phyloP scores from a whole-genome alignment of 2,113 vertebrate species.

The Brachyhypopomus gauderio region DNA sequence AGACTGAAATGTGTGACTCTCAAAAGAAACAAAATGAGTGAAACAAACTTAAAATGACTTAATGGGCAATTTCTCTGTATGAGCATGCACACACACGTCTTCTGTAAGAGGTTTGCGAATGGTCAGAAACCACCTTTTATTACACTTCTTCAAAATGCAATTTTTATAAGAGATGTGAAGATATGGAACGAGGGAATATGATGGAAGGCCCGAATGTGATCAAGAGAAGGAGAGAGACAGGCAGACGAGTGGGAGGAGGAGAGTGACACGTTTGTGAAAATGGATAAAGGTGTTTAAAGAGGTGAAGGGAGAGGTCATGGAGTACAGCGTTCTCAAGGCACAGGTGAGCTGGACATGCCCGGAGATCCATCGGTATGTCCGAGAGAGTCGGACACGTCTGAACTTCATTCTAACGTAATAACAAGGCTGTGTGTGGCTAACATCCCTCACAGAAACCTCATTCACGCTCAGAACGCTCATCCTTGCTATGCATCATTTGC shows the following conservation, averaged over 20 bases:
- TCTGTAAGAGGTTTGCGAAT: too few species aligned
- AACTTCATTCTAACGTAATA: slow-evolving; percentile 36
- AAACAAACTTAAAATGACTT: background rate
- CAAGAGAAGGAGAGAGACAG: background rate
- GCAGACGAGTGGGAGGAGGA: background rate
- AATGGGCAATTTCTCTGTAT: background rate
- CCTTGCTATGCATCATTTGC: slow-evolving; percentile 36
- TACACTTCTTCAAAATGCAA: background rate
- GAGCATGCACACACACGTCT: too few species aligned
- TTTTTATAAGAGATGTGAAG: slow-evolving; percentile 12
- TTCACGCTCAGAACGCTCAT: slow-evolving; percentile 40
- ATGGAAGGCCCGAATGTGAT: background rate
- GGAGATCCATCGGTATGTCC: background rate
- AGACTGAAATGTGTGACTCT: too few species aligned
- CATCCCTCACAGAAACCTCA: slow-evolving; percentile 49
- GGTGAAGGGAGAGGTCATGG: background rate
- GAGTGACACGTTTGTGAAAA: slow-evolving; percentile 1
- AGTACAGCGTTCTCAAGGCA: background rate
- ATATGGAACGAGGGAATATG: background rate
- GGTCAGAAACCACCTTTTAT: background rate
- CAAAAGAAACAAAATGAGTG: background rate
- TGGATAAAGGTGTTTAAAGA: background rate
- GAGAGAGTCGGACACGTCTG: slow-evolving; percentile 18
- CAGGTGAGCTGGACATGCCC: background rate
- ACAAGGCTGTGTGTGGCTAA: slow-evolving; percentile 41